Percentiles rank a stretch among this genome's conserved stretches.
These are phyloP conservation scores for Phyllotreta striolata DNA, from an alignment of 2,888 invertebrate species.

Conservation along the genomic window DNA sequence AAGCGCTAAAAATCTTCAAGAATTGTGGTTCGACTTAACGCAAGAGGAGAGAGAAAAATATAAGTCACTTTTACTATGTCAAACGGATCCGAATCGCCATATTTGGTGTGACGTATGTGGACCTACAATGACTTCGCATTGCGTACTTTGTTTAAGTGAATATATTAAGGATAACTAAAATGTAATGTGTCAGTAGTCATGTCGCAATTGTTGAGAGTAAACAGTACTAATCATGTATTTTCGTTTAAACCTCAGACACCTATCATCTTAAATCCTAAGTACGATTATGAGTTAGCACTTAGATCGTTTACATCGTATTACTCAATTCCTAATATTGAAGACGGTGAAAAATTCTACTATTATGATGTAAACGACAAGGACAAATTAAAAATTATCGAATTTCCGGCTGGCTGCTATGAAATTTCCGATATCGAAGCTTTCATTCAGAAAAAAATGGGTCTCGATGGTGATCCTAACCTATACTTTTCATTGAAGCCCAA, in stretches of 20 bases:
- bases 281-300: constrained; percentile 11
- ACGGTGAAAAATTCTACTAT: constrained; percentile 53
- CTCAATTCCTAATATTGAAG: constrained; percentile 51
- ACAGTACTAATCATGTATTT: constrained; percentile 10
- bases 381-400: constrained; percentile 28
- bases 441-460: constrained; percentile 22
- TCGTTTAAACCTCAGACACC: constrained; percentile 7
- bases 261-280: constrained; percentile 8
- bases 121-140: no score
- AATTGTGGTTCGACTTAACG: not conserved
- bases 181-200: not conserved
- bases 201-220: constrained; percentile 7
- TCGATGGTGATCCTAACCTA: no score
- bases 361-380: constrained; percentile 26
- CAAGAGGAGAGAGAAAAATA: no score
- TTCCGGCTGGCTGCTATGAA: constrained; percentile 53
- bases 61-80: no score
- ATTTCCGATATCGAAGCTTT: constrained; percentile 48
- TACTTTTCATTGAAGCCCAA: constrained; percentile 38
- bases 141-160: no score
- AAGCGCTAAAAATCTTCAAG: no score
- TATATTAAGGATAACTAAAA: no score
- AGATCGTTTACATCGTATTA: constrained; percentile 13
- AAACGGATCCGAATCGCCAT: no score
- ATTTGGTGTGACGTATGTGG: no score